Percentiles rank a stretch among this genome's conserved stretches.
phyloP scores from a whole-genome alignment of 2,113 vertebrate species.

The Sclerurus mexicanus region DNA sequence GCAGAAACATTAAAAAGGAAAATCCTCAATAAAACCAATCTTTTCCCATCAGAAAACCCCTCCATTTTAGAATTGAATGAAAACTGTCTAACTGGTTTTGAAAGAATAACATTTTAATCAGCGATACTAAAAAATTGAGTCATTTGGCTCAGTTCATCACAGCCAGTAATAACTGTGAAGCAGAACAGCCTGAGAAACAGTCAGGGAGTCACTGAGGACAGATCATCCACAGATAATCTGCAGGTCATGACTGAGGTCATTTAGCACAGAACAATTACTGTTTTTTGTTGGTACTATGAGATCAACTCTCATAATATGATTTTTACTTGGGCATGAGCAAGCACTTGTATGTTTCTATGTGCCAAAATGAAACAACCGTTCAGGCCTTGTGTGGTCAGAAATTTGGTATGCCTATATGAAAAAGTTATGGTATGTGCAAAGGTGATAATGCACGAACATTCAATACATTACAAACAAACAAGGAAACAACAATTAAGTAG shows the following conservation, averaged over 20 bases:
- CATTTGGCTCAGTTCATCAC: not conserved
- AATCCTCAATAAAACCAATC: not conserved
- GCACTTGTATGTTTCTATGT: not conserved
- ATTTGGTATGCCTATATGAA: not conserved
- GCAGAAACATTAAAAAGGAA: not conserved
- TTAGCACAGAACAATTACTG: not conserved
- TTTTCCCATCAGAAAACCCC: not conserved
- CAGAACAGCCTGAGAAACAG: slow-evolving; percentile 4
- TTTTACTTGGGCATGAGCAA: not conserved
- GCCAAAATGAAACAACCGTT: not conserved
- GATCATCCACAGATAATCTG: slow-evolving; percentile 41
- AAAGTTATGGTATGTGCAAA: not conserved
- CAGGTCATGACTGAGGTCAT: slow-evolving; percentile 41
- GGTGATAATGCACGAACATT: not conserved
- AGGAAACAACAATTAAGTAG: not conserved
- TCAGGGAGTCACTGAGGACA: not conserved
- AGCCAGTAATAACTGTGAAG: not conserved
- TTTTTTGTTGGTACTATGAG: slow-evolving; percentile 16
- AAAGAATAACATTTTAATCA: slow-evolving; percentile 14
- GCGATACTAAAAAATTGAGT: slow-evolving; percentile 9
- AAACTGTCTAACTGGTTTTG: not conserved
- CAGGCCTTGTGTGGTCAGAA: not conserved
- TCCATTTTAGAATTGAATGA: not conserved
- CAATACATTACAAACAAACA: not conserved
- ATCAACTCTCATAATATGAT: not conserved